These are phyloP conservation scores for Aporophyla nigra DNA, from an alignment of 2,888 invertebrate species.

Conservation along the genomic window DNA sequence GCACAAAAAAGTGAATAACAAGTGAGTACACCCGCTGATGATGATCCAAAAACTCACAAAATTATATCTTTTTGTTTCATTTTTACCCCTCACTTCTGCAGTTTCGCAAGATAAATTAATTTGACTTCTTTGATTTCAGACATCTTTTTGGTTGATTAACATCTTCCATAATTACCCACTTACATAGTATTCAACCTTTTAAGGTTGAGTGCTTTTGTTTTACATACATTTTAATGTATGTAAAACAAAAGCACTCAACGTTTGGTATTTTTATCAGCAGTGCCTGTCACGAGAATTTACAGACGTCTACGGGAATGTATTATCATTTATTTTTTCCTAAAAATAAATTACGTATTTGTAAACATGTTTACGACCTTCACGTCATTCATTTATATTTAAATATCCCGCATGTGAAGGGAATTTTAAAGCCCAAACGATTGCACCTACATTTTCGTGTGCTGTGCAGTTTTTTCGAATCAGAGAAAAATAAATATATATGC, in stretches of 20 bases:
- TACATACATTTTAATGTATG: not conserved
- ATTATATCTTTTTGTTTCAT: too few species aligned
- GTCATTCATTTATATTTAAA: slow-evolving; percentile 34
- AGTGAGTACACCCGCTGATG: too few species aligned
- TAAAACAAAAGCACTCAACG: slow-evolving; percentile 12
- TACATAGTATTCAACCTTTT: not conserved
- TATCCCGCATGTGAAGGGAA: slow-evolving; percentile 35
- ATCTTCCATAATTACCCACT: not conserved
- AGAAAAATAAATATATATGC: not conserved
- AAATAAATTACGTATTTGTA: slow-evolving; percentile 27
- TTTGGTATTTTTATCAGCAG: slow-evolving; percentile 27
- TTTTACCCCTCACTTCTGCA: too few species aligned
- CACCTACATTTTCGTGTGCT: slow-evolving; percentile 5
- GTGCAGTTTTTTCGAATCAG: not conserved
- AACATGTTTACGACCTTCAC: slow-evolving; percentile 39
- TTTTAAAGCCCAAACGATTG: slow-evolving; percentile 20
- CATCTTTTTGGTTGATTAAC: not conserved
- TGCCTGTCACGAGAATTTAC: slow-evolving; percentile 11
- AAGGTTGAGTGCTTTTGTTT: too few species aligned
- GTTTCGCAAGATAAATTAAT: too few species aligned
- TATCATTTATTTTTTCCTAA: slow-evolving; percentile 37
- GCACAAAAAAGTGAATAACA: too few species aligned
- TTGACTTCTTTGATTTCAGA: not conserved
- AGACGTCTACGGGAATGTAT: slow-evolving; percentile 46
- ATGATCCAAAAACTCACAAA: too few species aligned